Conservation (phyloP, 2,888 invertebrate genomes). For the Isoperla grammatica region DNA sequence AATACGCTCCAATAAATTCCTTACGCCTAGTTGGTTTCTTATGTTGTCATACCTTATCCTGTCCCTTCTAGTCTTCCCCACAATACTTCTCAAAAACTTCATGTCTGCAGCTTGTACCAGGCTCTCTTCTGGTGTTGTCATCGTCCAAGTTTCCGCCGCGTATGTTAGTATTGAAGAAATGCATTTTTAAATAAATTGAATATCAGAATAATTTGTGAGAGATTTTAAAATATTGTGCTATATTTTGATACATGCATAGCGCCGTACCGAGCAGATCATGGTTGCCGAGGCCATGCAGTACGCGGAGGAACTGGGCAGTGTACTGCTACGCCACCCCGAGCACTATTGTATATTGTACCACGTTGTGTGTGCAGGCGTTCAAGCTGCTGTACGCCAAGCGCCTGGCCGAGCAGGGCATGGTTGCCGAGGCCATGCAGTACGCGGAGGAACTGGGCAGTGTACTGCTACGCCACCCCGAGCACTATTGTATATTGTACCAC, state of each 20-base stretch:
- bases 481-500: conserved; percentile 31
- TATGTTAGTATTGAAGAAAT: no score
- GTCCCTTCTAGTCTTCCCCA: no score
- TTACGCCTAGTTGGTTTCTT: no score
- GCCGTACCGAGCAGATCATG: conserved; percentile 72
- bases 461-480: conserved; percentile 52
- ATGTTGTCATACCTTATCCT: no score
- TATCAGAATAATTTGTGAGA: no score
- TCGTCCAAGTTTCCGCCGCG: no score
- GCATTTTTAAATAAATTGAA: no score
- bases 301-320: conserved; percentile 69
- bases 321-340: conserved; percentile 54
- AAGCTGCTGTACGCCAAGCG: conserved; percentile 77
- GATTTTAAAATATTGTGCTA: no score
- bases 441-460: conserved; percentile 71
- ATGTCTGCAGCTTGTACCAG: no score
- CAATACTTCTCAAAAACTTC: no score
- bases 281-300: conserved; percentile 77
- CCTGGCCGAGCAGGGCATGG: conserved; percentile 69
- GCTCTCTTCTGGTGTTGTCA: no score
- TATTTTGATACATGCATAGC: conserved; percentile 74
- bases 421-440: conserved; percentile 77
- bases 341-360: conserved; percentile 31
- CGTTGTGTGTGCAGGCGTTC: conserved; percentile 56
- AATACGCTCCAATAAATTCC: no score